These are phyloP conservation scores for Linyphia triangularis DNA, from an alignment of 2,888 invertebrate species.

Conservation along the genomic window DNA sequence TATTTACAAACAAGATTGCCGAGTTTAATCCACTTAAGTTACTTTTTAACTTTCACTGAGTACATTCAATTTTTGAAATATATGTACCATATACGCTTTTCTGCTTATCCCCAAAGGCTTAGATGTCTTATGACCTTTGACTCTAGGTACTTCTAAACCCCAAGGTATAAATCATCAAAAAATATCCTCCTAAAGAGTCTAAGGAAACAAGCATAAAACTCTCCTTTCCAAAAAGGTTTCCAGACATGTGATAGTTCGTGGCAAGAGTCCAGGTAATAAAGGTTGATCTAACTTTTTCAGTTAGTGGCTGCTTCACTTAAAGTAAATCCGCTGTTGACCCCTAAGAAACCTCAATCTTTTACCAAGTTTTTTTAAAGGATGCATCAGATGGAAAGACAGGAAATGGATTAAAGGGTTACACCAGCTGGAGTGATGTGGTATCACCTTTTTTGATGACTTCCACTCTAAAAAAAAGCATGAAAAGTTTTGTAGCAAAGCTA, in stretches of 20 bases:
- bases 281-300: slow-evolving; percentile 54
- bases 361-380: slow-evolving; percentile 12
- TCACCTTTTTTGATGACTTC: slow-evolving; percentile 44
- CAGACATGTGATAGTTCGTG: slow-evolving; percentile 18
- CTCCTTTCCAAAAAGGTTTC: neutral
- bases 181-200: too few species aligned
- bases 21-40: too few species aligned
- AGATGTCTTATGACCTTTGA: too few species aligned
- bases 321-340: slow-evolving; percentile 25
- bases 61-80: too few species aligned
- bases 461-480: neutral
- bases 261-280: slow-evolving; percentile 61
- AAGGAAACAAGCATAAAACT: neutral
- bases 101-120: too few species aligned
- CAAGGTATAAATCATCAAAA: too few species aligned
- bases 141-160: too few species aligned
- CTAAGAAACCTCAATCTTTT: slow-evolving; percentile 39
- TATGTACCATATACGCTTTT: too few species aligned
- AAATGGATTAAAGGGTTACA: slow-evolving; percentile 57
- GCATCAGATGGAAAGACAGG: slow-evolving; percentile 12
- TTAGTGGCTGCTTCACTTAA: slow-evolving; percentile 38
- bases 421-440: slow-evolving; percentile 47
- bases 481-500: slow-evolving; percentile 29
- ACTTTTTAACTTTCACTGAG: too few species aligned
- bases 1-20: too few species aligned